These are phyloP conservation scores for Petrocephalus zakoni DNA, from an alignment of 2,113 vertebrate species.

Conservation along the genomic window DNA sequence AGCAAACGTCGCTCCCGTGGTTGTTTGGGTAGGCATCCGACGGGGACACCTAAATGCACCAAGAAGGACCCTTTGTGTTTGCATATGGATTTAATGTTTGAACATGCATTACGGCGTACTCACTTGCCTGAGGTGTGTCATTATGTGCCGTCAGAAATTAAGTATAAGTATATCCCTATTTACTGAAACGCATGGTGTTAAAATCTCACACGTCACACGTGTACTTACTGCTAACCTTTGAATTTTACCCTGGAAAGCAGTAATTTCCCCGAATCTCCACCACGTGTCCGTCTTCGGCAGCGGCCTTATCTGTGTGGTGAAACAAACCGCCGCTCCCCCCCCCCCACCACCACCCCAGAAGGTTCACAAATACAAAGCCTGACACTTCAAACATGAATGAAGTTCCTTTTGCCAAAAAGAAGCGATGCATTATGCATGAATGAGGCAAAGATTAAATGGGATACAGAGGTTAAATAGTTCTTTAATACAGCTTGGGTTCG, in stretches of 20 bases:
- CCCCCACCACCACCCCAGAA: neutral
- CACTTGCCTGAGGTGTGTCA: neutral
- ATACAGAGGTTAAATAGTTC: conserved; percentile 60
- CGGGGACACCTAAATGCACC: neutral
- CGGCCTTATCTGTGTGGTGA: neutral
- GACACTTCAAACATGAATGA: neutral
- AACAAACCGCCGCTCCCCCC: neutral
- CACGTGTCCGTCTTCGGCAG: neutral
- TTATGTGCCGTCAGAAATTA: neutral
- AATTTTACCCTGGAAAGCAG: neutral
- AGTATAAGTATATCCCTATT: neutral
- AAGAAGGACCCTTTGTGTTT: neutral
- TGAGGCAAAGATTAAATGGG: conserved; percentile 46
- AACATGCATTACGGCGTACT: neutral
- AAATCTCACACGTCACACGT: neutral
- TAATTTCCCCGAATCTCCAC: neutral
- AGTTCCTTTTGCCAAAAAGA: conserved; percentile 29
- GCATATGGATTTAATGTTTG: conserved; percentile 8
- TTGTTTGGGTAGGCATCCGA: neutral
- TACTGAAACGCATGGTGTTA: neutral
- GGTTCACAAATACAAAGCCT: neutral
- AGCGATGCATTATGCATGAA: conserved; percentile 30
- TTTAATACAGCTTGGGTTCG: conserved; percentile 58
- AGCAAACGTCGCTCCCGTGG: neutral
- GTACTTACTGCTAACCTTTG: neutral